A percentile compares a stretch with the other conserved stretches of the same genome.
Conservation (phyloP, 2,888 invertebrate species). For the Nymphalis polychloros region DNA sequence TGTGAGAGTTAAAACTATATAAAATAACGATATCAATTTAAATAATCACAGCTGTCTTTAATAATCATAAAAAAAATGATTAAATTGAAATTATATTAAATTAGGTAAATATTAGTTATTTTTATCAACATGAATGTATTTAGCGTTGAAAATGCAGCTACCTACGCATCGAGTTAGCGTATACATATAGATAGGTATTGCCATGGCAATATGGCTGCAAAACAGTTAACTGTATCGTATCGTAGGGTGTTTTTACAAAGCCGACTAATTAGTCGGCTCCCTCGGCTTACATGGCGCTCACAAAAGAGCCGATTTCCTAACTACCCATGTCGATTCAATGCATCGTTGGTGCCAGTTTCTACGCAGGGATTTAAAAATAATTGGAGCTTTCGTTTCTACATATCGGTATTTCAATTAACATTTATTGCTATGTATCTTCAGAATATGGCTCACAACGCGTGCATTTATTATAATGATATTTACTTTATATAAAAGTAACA, state of each 20-base stretch:
- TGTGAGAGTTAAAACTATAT: too few species aligned
- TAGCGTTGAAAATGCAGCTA: too few species aligned
- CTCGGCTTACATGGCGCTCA: conserved; percentile 36
- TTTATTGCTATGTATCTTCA: neutral
- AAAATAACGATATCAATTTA: too few species aligned
- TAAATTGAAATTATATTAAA: too few species aligned
- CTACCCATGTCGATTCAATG: conserved; percentile 46
- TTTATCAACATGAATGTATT: too few species aligned
- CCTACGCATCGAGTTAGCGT: neutral
- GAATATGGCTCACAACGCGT: too few species aligned
- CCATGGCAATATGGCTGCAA: conserved; percentile 36
- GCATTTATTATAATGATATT: too few species aligned
- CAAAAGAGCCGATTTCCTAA: conserved; percentile 56
- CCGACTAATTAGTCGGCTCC: conserved; percentile 55
- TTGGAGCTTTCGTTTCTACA: conserved; percentile 13
- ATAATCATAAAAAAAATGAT: too few species aligned
- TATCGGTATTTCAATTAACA: conserved; percentile 10
- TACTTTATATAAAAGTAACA: too few species aligned
- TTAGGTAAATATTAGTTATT: too few species aligned
- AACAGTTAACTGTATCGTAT: conserved; percentile 38
- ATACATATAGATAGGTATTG: conserved; percentile 23
- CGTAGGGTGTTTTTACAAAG: conserved; percentile 49
- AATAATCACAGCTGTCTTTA: too few species aligned
- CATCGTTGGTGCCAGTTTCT: conserved; percentile 35
- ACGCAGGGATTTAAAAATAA: conserved; percentile 26